A percentile compares a stretch with the other conserved stretches of the same genome.
Evolutionary conservation across 2,113 vertebrate genomes (phyloP).

Genomic region (Laticauda laticaudata): DNA sequence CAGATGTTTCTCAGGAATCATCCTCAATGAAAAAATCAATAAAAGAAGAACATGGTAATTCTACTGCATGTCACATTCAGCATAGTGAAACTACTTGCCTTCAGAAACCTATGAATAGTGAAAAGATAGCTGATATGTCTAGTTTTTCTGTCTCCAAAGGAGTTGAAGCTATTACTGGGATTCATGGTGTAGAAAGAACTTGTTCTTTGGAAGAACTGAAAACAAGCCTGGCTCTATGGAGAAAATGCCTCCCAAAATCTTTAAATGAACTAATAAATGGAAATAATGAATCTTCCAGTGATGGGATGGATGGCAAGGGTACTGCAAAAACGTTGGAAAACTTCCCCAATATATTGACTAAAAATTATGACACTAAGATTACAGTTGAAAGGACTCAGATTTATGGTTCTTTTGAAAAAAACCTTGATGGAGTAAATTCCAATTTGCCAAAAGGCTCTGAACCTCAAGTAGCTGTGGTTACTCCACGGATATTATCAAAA

Average conservation of each 20-base stretch:
- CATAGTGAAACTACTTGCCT: not conserved
- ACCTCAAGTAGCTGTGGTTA: slow-evolving; percentile 75
- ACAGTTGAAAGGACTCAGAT: slow-evolving; percentile 21
- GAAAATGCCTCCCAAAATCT: slow-evolving; percentile 38
- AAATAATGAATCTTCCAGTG: slow-evolving; percentile 10
- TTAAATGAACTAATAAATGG: slow-evolving; percentile 11
- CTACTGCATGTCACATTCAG: not conserved
- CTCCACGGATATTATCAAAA: slow-evolving; percentile 71
- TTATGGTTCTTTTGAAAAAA: slow-evolving; percentile 40
- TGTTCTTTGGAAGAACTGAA: slow-evolving; percentile 67
- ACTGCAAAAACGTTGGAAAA: slow-evolving; percentile 5
- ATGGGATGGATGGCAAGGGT: not conserved
- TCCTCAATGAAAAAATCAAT: not conserved
- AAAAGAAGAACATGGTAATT: slow-evolving; percentile 16
- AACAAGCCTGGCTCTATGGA: slow-evolving; percentile 71
- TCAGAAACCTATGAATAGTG: slow-evolving; percentile 21
- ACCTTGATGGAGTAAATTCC: slow-evolving; percentile 47
- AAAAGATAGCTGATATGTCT: not conserved
- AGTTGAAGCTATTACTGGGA: slow-evolving; percentile 20
- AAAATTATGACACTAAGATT: slow-evolving; percentile 27
- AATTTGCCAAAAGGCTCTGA: slow-evolving; percentile 65
- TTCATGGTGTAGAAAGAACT: slow-evolving; percentile 1
- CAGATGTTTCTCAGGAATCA: not conserved
- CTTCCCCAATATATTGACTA: slow-evolving; percentile 5
- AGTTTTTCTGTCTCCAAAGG: not conserved